These are phyloP conservation scores for Perca fluviatilis DNA, from an alignment of 2,113 vertebrate species.

Conservation along the genomic window DNA sequence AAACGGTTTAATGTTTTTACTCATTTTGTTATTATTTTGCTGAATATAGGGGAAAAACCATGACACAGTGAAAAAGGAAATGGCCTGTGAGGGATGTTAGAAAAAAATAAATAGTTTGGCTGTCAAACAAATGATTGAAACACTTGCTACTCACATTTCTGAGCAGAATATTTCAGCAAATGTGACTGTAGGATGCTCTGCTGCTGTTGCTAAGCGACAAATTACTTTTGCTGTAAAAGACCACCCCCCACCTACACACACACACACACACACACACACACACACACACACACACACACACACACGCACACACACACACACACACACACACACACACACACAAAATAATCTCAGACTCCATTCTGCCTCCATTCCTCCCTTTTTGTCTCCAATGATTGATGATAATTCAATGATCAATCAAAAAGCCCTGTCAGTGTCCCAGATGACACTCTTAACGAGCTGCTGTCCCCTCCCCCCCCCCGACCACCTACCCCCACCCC, in stretches of 20 bases:
- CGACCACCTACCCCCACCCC: fast-evolving
- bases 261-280: conserved; percentile 2
- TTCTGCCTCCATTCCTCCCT: background rate
- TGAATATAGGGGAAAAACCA: conserved; percentile 16
- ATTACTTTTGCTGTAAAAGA: conserved; percentile 73
- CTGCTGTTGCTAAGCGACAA: conserved; percentile 83
- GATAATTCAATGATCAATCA: conserved; percentile 1
- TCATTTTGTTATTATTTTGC: conserved; percentile 13
- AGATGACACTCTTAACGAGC: conserved; percentile 15
- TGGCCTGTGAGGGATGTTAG: conserved; percentile 25
- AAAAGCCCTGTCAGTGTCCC: conserved; percentile 2
- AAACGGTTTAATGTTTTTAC: conserved; percentile 9
- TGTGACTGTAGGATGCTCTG: conserved; percentile 54
- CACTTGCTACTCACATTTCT: background rate
- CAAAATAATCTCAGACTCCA: conserved; percentile 5
- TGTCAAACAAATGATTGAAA: conserved; percentile 45
- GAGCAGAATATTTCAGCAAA: conserved; percentile 52
- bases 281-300: background rate
- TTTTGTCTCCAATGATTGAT: background rate
- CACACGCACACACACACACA: background rate
- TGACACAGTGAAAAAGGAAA: conserved; percentile 46
- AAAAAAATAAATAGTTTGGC: conserved; percentile 27
- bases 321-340: background rate
- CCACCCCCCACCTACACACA: background rate
- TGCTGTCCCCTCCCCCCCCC: background rate